phyloP scores from a whole-genome alignment of 2,113 vertebrate species.

The Hydrolagus affinis region DNA sequence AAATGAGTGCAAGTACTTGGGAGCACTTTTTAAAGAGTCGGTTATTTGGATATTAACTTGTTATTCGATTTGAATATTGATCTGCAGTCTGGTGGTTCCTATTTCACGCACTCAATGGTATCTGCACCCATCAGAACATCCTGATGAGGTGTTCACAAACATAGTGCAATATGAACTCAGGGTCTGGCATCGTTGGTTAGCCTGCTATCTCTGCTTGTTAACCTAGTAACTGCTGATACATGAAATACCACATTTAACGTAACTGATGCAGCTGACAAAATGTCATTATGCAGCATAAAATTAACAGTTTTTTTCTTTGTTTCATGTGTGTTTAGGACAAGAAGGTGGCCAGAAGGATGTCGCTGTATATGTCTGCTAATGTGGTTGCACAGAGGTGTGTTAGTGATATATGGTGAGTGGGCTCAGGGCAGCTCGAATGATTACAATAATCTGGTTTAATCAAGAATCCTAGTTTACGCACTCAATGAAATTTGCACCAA shows the following conservation, averaged over 20 bases:
- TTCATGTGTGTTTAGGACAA: neutral
- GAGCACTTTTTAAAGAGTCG: too few species aligned
- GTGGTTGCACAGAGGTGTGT: neutral
- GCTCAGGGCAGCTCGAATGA: neutral
- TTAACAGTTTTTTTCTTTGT: neutral
- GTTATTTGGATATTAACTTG: too few species aligned
- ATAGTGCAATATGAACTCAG: neutral
- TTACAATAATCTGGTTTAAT: too few species aligned
- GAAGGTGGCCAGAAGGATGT: neutral
- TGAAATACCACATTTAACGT: neutral
- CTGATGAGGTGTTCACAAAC: constrained; percentile 12
- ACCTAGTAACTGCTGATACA: constrained; percentile 16
- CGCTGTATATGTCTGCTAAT: neutral
- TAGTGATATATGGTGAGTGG: neutral
- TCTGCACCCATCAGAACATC: constrained; percentile 11
- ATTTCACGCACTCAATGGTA: neutral
- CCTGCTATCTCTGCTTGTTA: constrained; percentile 7
- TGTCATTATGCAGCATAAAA: neutral
- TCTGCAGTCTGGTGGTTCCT: rapidly evolving
- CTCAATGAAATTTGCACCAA: neutral
- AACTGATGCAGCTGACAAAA: neutral
- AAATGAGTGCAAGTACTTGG: too few species aligned
- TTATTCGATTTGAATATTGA: neutral
- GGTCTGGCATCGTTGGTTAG: constrained; percentile 24
- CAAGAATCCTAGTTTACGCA: neutral